Percentiles rank a stretch among this genome's conserved stretches.
Evolutionary conservation across 2,888 invertebrate species (phyloP).

Genomic region (Therioaphis trifolii): DNA sequence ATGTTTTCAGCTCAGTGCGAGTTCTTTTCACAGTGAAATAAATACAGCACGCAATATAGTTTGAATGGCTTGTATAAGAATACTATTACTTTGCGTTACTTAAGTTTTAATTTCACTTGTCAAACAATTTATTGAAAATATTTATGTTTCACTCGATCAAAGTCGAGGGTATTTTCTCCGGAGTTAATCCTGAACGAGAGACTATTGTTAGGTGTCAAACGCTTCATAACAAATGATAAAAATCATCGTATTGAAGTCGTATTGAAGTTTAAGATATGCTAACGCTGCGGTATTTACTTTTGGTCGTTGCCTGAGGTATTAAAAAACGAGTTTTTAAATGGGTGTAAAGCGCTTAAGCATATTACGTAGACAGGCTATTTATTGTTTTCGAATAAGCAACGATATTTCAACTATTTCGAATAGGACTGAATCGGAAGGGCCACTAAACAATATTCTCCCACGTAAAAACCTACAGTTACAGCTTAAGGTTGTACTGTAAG

Average conservation of each 20-base stretch:
- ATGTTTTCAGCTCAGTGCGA: too few relatives aligned
- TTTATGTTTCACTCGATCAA: background rate
- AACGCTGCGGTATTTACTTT: slow-evolving; percentile 16
- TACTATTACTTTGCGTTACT: too few relatives aligned
- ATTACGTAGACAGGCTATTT: slow-evolving; percentile 8
- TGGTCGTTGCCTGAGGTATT: slow-evolving; percentile 20
- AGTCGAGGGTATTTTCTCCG: background rate
- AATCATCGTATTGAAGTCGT: background rate
- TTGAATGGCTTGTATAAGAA: too few relatives aligned
- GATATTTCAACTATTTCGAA: too few relatives aligned
- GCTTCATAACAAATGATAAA: slow-evolving; percentile 31
- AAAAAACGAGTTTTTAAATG: slow-evolving; percentile 6
- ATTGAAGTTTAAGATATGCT: slow-evolving; percentile 24
- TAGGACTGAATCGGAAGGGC: too few relatives aligned
- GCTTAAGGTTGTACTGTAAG: too few relatives aligned
- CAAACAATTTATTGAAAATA: too few relatives aligned
- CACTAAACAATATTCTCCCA: too few relatives aligned
- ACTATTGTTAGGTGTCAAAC: slow-evolving; percentile 30
- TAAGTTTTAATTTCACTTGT: too few relatives aligned
- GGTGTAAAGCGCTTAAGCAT: background rate
- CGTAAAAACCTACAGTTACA: too few relatives aligned
- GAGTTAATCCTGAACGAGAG: background rate
- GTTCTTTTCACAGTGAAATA: too few relatives aligned
- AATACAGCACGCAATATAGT: too few relatives aligned
- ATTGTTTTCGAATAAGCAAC: slow-evolving; percentile 14